These are phyloP conservation scores for Neopipo cinnamomea DNA, from an alignment of 2,113 vertebrate genomes.

Conservation along the genomic window DNA sequence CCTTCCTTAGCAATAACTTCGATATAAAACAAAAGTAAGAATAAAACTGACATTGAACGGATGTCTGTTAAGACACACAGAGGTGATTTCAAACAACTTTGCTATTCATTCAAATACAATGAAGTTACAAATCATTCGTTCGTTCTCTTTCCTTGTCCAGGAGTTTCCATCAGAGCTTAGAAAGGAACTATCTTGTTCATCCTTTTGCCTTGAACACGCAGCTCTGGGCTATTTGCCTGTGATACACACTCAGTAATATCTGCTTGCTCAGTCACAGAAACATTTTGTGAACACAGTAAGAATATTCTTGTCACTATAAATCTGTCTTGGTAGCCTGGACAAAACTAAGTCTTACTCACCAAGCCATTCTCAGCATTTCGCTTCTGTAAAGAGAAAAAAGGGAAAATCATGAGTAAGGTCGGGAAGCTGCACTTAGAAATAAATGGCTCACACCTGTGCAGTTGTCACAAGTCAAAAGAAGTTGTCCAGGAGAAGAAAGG, in stretches of 20 bases:
- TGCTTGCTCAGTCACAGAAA: background rate
- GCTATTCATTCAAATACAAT: background rate
- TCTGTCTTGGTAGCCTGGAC: background rate
- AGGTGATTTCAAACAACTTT: background rate
- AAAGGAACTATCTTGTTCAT: background rate
- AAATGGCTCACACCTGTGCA: background rate
- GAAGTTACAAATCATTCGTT: background rate
- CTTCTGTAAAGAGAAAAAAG: slow-evolving; percentile 69
- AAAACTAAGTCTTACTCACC: slow-evolving; percentile 64
- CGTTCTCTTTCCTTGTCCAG: background rate
- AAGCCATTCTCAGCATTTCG: slow-evolving; percentile 51
- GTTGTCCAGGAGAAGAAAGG: background rate
- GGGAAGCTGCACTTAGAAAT: background rate
- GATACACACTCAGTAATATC: background rate
- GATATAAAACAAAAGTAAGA: background rate
- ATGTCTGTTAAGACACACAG: background rate
- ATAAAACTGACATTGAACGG: background rate
- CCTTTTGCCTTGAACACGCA: background rate
- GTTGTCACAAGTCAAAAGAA: background rate
- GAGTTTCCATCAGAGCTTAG: background rate
- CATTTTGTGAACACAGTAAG: background rate
- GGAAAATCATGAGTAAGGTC: background rate
- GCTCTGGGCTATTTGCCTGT: background rate
- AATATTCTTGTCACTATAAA: background rate
- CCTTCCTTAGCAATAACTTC: background rate